These are phyloP conservation scores for Napeogenes inachia DNA, from an alignment of 2,888 invertebrate genomes.

Conservation along the genomic window DNA sequence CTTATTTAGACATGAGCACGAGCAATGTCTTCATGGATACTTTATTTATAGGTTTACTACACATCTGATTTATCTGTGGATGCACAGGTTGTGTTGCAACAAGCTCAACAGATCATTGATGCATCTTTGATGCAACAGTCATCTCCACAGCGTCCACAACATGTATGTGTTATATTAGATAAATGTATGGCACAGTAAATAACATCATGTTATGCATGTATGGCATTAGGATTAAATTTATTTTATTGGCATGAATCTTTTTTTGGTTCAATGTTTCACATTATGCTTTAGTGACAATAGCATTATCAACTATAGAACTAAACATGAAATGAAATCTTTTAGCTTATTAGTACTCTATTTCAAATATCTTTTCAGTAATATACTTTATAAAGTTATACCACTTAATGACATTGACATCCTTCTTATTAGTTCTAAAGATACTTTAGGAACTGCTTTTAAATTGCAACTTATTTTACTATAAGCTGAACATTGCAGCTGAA, in stretches of 20 bases:
- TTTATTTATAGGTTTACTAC: conserved; percentile 78
- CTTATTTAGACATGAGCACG: background rate
- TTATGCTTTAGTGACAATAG: conserved; percentile 1
- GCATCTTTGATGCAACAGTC: conserved; percentile 76
- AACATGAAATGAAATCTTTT: background rate
- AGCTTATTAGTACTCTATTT: conserved; percentile 2
- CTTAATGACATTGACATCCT: too few species aligned
- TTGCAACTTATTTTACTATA: too few species aligned
- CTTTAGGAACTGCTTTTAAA: too few species aligned
- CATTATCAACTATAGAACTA: conserved; percentile 3
- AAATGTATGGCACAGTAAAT: conserved; percentile 29
- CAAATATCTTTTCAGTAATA: background rate
- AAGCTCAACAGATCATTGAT: conserved; percentile 76
- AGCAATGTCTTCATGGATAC: conserved; percentile 32
- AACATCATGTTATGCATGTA: conserved; percentile 27
- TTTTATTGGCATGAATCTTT: conserved; percentile 8
- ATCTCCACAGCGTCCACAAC: conserved; percentile 72
- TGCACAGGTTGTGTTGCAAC: conserved; percentile 76
- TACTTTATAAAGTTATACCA: background rate
- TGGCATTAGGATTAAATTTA: conserved; percentile 19
- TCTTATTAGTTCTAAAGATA: too few species aligned
- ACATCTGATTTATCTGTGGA: conserved; percentile 75
- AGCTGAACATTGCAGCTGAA: too few species aligned
- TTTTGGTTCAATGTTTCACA: conserved; percentile 6
- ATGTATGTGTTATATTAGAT: conserved; percentile 63